Evolutionary conservation across 2,888 invertebrate genomes (phyloP), one percentile per base, ranked within the genome.

Genomic region (Magallana nippona): DNA sequence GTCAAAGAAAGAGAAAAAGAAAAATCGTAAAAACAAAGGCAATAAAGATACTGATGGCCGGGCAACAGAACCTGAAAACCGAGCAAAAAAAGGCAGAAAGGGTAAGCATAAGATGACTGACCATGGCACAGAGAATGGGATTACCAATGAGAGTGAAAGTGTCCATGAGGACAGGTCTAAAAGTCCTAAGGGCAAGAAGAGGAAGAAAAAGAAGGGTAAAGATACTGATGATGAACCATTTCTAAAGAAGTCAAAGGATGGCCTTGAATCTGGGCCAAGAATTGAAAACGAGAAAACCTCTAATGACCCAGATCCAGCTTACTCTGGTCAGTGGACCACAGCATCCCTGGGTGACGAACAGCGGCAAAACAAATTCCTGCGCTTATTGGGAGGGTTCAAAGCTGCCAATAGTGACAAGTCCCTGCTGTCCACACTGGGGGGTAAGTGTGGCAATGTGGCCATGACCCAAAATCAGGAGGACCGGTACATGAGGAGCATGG

Each of bases 381-480:
- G 90, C 22, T 88, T 92, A 15, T 44, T 92, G 10, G 92, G 92
- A 56, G 92, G 91, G 15, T 90, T 89, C 81, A 90, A 90, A 78
- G 83, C 86, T 13, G 82, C 82, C 15, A 80, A 80, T 0, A 80
- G 71, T 44, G 58, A 60, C 13, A 19, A 11, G 15, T 56, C 62
- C 56, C 32, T n/a, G 71, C 0, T 17, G 58, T 62, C 17, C 19
- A 55, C 22, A 0, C 44, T 55, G 58, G 84, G 44, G 10, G 19
- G 55, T 56, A 84, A 82, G n/a, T 60, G 86, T 27, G 86, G 87
- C 15, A 86, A 86, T 81, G 80, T 84, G 77, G 91, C 91, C 8
- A 89, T 92, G 88, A 86, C 88, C 63, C 85, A 87, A 60, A 78
- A 62, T 17, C 85, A 89, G 63, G 88, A 89, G 81, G 85, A 86